Base-by-base conservation (phyloP, 2,113 vertebrate species). In the Myotis davidii region DNA sequence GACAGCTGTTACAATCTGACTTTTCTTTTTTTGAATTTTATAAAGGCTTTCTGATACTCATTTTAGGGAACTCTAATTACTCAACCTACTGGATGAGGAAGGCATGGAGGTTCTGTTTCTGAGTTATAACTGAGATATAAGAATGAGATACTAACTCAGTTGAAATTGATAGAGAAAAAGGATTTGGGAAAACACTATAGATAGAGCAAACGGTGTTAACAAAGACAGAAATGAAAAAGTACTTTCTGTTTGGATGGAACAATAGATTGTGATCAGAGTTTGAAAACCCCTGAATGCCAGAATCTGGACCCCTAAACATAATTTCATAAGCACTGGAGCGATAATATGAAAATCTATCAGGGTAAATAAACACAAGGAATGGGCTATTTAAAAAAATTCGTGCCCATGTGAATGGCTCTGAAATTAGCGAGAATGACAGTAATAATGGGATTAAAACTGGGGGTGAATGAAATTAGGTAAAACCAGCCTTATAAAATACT, bases 381-480 rank as follows among this genome's bases (percentile, higher is more conserved):
- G 27, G 70, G 13, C 61, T 70, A 18, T 59, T 86, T 61, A 9
- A n/a, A 85, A 86, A 86, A 83, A 64, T 32, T 5, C 37, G 8
- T 76, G 78, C 54, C 42, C 14, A 32, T 18, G 42, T 78, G 81
- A 88, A 88, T 72, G 17, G 84, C 34, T 48, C 37, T 78, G 10
- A 94, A 32, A 91, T 64, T 11, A 89, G 9, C 10, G 5, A 88
- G 29, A 65, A 94, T 27, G 16, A 91, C 9, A 73, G n/a, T 39
- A 76, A 59, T 18, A 94, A 79, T 8, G 48, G 29, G 25, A 64
- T 48, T 90, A 77, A 91, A 85, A 32, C n/a, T 64, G 27, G 16
- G 20, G 82, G 32, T 45, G 13, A 85, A 85, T 56, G 13, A 93
- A 94, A 93, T 96, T 67, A 90, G 70, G 9, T 23, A 88, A 85